phyloP scores from a whole-genome alignment of 2,797 vertebrate genomes.

The Staurois parvus region DNA sequence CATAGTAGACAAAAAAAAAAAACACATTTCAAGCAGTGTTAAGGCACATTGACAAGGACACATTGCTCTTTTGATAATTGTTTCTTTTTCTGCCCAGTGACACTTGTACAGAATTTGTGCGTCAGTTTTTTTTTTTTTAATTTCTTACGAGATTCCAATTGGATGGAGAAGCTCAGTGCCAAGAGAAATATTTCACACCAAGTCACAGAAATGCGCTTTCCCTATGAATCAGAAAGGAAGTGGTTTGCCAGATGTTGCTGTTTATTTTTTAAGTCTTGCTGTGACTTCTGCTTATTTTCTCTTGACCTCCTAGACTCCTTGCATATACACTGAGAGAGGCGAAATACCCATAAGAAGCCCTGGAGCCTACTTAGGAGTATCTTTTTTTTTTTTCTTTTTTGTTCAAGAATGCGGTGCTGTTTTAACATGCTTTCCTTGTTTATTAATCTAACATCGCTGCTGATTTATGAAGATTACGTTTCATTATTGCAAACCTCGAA shows the following conservation, averaged over 20 bases:
- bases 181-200: slow-evolving; percentile 76
- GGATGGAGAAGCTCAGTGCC: slow-evolving; percentile 66
- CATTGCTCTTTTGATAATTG: neutral
- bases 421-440: slow-evolving; percentile 56
- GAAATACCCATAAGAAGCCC: slow-evolving; percentile 65
- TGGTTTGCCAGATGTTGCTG: slow-evolving; percentile 79
- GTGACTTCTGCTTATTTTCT: slow-evolving; percentile 80
- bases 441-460: slow-evolving; percentile 53
- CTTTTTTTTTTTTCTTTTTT: slow-evolving; percentile 29
- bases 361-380: slow-evolving; percentile 57
- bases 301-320: slow-evolving; percentile 79
- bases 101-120: neutral
- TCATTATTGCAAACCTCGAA: slow-evolving; percentile 41
- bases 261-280: slow-evolving; percentile 76
- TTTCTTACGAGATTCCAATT: slow-evolving; percentile 65
- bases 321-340: slow-evolving; percentile 69
- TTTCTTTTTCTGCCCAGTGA: neutral
- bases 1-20: neutral
- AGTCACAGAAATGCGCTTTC: slow-evolving; percentile 64
- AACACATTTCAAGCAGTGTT: neutral
- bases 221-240: slow-evolving; percentile 72
- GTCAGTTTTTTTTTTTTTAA: slow-evolving; percentile 18
- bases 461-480: slow-evolving; percentile 54
- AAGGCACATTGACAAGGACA: slow-evolving; percentile 1
- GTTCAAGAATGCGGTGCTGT: slow-evolving; percentile 54